Evolutionary conservation across 2,797 vertebrate species (phyloP).

Genomic region (Todus mexicanus): DNA sequence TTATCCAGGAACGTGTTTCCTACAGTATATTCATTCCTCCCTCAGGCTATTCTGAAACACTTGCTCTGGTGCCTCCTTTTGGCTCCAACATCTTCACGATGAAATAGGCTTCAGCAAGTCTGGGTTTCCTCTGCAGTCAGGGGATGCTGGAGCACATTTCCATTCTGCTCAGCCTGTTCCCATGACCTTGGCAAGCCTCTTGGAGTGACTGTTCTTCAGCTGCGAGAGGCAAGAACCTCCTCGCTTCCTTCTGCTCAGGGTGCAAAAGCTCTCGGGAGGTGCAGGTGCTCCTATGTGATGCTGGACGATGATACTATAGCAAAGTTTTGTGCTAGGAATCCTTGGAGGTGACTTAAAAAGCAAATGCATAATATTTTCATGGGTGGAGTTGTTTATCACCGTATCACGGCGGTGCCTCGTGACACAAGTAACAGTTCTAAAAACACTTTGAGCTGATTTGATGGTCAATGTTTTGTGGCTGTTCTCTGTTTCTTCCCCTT

Average conservation of each 20-base stretch:
- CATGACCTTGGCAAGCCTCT: neutral
- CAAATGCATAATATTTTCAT: neutral
- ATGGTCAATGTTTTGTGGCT: neutral
- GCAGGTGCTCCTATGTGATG: neutral
- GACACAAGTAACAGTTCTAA: neutral
- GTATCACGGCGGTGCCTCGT: neutral
- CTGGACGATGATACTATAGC: fast-evolving
- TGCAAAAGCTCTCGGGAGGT: fast-evolving
- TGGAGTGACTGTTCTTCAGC: fast-evolving
- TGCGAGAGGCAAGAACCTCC: fast-evolving
- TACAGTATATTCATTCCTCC: neutral
- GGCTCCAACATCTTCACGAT: neutral
- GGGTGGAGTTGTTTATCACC: neutral
- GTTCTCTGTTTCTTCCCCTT: neutral
- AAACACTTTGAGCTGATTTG: neutral
- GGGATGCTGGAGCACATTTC: neutral
- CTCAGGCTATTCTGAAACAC: neutral
- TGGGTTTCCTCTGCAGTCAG: neutral
- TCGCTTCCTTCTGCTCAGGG: fast-evolving
- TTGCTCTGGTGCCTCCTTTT: neutral
- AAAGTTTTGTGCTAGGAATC: neutral
- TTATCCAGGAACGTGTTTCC: neutral
- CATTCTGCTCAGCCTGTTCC: neutral
- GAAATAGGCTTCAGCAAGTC: neutral
- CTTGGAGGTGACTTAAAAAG: neutral